Evolutionary conservation across 2,113 vertebrate species (phyloP), one percentile per base, ranked within the genome.

Genomic region (Prochilodus magdalenae): DNA sequence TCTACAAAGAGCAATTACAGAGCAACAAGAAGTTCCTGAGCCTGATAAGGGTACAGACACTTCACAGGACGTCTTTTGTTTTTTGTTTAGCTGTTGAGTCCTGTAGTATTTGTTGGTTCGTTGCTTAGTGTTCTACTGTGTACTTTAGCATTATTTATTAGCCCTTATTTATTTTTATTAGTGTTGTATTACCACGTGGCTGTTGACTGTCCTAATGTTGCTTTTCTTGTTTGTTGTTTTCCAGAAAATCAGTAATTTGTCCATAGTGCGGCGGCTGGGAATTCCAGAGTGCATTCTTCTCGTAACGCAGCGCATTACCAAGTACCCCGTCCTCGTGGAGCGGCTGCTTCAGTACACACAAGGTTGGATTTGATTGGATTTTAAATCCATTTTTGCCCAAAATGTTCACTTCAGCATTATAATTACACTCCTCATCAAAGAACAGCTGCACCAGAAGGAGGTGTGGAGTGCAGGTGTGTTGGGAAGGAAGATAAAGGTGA

Each of bases 11-110:
- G 71, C 92, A 97, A 77, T 85, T 96, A 85, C 96, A 98, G 82
- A 97, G 94, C 88, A 98, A 95, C 92, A 99, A 98, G 89, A 98
- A 97, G 88, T 98, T 99, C 85, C 98, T 98, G 66, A 97, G 91
- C 86, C 90, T 97, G 88, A 97, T 99, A 83, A 95, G 96, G 94
- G 98, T 99, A 36, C 18, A 29, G 51, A 13, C 66, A 40, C 18
- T 11, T 10, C 8, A 10, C 8, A 44, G 4, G 8, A 36, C 33
- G 33, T 36, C 3, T 7, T 44, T 44, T 44, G 11, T 44, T 1
- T 44, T 44, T 44, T 5, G 40, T 44, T 36, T 36, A 44, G 8
- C 5, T 27, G 66, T 22, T 59, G 24, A 36, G 7, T 36, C 36
- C 7, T 3, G 36, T 4, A 36, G 7, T 36, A 4, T 36, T 36